Evolutionary conservation across 2,888 invertebrate genomes (phyloP).

Genomic region (Spisula solida): DNA sequence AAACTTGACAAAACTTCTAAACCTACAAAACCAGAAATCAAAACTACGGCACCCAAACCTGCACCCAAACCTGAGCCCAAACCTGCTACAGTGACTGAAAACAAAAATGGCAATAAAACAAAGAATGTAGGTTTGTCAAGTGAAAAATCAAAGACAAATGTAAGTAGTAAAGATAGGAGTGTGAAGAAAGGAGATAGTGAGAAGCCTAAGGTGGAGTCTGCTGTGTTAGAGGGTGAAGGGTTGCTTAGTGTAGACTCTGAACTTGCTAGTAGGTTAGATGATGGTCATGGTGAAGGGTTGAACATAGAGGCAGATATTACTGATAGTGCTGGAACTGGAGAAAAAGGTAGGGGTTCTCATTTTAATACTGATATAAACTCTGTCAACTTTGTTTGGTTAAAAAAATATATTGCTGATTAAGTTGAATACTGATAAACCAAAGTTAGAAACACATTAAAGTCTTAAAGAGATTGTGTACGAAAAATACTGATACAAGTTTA

Average conservation of each 20-base stretch:
- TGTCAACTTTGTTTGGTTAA: neutral
- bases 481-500: too few relatives aligned
- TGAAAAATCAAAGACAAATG: neutral
- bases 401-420: neutral
- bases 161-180: neutral
- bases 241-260: constrained; percentile 36
- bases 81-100: neutral
- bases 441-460: neutral
- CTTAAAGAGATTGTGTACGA: neutral
- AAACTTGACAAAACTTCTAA: constrained; percentile 25
- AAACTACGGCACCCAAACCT: neutral
- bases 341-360: constrained; percentile 13
- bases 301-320: neutral
- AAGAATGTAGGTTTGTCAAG: neutral
- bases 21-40: constrained; percentile 14
- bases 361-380: neutral
- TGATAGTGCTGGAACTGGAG: constrained; percentile 12
- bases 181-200: neutral
- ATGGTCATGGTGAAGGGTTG: constrained; percentile 22
- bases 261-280: constrained; percentile 35
- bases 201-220: neutral
- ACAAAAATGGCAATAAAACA: constrained; percentile 4
- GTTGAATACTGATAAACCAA: neutral
- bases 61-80: too few relatives aligned
- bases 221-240: constrained; percentile 52